Conservation (phyloP, 2,797 vertebrate species). For the Pempheris klunzingeri region DNA sequence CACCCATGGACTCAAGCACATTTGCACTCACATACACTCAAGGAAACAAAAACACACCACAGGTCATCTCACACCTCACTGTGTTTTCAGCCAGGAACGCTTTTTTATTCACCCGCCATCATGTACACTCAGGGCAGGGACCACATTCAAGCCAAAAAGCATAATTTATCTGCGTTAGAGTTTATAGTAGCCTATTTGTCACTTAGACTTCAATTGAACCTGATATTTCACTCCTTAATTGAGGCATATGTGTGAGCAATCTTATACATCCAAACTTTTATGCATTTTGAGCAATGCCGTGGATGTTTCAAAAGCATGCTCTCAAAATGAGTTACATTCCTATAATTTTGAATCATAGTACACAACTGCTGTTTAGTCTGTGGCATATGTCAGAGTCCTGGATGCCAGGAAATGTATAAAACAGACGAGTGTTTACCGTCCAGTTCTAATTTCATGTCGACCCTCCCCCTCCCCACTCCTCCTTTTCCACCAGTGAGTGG, state of each 20-base stretch:
- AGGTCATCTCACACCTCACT: constrained; percentile 37
- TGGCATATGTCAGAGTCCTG: constrained; percentile 27
- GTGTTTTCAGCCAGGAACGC: constrained; percentile 28
- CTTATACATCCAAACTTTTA: neutral
- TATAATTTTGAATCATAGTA: constrained; percentile 4
- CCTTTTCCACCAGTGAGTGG: constrained; percentile 25
- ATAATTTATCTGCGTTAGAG: neutral
- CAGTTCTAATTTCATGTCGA: constrained; percentile 72
- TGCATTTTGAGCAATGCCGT: neutral
- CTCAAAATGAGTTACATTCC: too few species aligned
- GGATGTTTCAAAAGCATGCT: neutral
- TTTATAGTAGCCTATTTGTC: neutral
- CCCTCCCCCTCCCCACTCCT: constrained; percentile 19
- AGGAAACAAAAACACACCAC: constrained; percentile 55
- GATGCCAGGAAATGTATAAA: constrained; percentile 76
- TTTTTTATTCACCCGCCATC: neutral
- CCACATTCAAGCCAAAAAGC: constrained; percentile 5
- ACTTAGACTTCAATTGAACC: neutral
- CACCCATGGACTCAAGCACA: constrained; percentile 37
- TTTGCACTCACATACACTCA: constrained; percentile 40
- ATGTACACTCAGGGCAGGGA: constrained; percentile 7
- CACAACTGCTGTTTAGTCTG: constrained; percentile 4
- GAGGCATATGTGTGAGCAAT: neutral
- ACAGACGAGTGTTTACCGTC: constrained; percentile 72
- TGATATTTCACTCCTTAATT: neutral